Base-by-base conservation (phyloP, 2,113 vertebrate species). In the Phylloscopus trochilus region DNA sequence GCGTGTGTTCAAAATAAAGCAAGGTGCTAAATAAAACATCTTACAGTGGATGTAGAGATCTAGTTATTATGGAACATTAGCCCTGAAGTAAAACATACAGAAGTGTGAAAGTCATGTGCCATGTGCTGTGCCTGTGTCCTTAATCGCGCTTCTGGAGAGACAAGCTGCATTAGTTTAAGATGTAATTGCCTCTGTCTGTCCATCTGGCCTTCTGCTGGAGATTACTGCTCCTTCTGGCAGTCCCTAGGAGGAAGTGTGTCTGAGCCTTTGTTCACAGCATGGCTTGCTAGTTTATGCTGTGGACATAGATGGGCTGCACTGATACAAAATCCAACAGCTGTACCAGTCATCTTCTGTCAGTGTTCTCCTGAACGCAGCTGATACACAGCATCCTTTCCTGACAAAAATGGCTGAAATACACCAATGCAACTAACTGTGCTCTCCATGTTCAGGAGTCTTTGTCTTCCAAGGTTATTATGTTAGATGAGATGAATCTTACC, bases 181-280 rank as follows among this genome's bases (percentile, higher is more conserved):
- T 82, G 31, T 43, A 69, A 44, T 23, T 69, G 79, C 46, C 43
- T 67, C 31, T 66, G 11, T 68, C 41, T 88, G 70, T 80, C 85
- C 49, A 63, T 76, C 70, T 87, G 86, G 47, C 75, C 11, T 52
- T 41, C 31, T 90, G 35, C 41, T 77, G 53, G 41, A 90, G 74
- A 75, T 68, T 22, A 41, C n/a, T 75, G 47, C 21, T 75, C 30
- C 44, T 84, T 49, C 23, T 60, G 77, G 30, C 69, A 67, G 52
- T 41, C 41, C 31, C 18, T 89, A 22, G 47, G 37, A 85, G 37
- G 11, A 89, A 52, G 13, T 3, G 13, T 37, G 24, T 44, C n/a
- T 0, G 0, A 78, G 41, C 18, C 39, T 84, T 66, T 0, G 0
- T 59, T 84, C 1, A 3, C 23, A 59, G 46, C 17, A 6, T 12